phyloP scores from a whole-genome alignment of 2,113 vertebrate genomes.

The Lophura nycthemera region DNA sequence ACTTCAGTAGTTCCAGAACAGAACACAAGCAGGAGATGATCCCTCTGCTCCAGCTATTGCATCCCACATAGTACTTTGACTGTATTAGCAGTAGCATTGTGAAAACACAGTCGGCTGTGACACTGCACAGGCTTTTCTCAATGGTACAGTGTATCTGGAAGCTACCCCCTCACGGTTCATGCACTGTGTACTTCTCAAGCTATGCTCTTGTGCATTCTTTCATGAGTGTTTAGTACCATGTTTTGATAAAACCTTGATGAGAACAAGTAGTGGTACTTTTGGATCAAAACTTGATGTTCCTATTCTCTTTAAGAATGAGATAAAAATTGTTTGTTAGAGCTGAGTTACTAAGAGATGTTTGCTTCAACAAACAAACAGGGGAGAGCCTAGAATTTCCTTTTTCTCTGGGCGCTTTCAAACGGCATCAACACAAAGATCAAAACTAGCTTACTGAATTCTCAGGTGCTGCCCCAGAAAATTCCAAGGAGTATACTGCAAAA shows the following conservation, averaged over 20 bases:
- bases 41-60: conserved; percentile 18
- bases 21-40: not conserved
- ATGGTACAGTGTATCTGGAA: conserved; percentile 6
- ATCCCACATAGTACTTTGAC: not conserved
- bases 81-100: conserved; percentile 39
- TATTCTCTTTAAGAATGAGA: not conserved
- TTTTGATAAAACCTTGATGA: not conserved
- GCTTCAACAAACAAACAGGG: rapidly evolving
- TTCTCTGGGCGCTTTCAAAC: not conserved
- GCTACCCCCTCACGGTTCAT: not conserved
- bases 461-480: not conserved
- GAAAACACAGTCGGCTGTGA: conserved; percentile 55
- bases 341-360: not conserved
- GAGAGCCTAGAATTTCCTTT: not conserved
- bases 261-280: not conserved
- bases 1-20: not conserved
- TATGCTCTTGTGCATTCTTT: not conserved
- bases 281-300: not conserved
- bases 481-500: not conserved
- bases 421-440: not conserved
- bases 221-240: conserved; percentile 2
- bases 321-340: not conserved
- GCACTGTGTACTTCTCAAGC: not conserved
- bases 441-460: not conserved
- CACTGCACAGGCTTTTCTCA: conserved; percentile 27